Evolutionary conservation across 2,797 vertebrate genomes (phyloP).

Genomic region (Caiman crocodilus): DNA sequence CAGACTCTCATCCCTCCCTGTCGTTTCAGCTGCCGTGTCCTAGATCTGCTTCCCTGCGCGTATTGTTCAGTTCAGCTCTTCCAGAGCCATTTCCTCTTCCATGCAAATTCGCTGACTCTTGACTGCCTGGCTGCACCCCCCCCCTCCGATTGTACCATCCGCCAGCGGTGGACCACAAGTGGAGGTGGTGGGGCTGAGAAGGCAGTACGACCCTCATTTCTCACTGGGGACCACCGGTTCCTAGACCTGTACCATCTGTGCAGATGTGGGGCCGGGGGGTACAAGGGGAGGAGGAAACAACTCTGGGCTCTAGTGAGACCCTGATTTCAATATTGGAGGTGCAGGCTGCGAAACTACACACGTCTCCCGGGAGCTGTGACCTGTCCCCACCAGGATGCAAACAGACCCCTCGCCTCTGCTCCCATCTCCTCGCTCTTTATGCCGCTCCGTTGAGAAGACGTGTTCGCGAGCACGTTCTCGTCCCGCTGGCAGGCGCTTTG

Average conservation of each 20-base stretch:
- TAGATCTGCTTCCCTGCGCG: fast-evolving
- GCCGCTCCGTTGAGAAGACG: not conserved
- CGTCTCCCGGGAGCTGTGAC: not conserved
- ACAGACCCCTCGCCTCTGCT: not conserved
- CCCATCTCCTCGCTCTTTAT: fast-evolving
- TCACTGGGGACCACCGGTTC: not conserved
- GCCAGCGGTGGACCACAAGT: not conserved
- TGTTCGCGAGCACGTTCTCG: fast-evolving
- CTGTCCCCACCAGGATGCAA: fast-evolving
- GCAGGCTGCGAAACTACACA: not conserved
- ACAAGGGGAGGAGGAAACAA: not conserved
- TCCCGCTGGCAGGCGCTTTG: not conserved
- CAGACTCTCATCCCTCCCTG: fast-evolving
- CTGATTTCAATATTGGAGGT: not conserved
- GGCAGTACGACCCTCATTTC: not conserved
- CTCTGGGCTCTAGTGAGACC: not conserved
- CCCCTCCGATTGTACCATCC: not conserved
- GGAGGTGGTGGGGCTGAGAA: not conserved
- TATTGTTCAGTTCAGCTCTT: fast-evolving
- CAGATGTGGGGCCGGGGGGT: not conserved
- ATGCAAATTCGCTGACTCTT: not conserved
- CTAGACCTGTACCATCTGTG: not conserved
- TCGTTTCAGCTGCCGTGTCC: not conserved
- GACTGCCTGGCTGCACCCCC: not conserved
- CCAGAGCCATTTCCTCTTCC: not conserved